These are phyloP conservation scores for Gari tellinella DNA, from an alignment of 2,888 invertebrate species.

Conservation along the genomic window DNA sequence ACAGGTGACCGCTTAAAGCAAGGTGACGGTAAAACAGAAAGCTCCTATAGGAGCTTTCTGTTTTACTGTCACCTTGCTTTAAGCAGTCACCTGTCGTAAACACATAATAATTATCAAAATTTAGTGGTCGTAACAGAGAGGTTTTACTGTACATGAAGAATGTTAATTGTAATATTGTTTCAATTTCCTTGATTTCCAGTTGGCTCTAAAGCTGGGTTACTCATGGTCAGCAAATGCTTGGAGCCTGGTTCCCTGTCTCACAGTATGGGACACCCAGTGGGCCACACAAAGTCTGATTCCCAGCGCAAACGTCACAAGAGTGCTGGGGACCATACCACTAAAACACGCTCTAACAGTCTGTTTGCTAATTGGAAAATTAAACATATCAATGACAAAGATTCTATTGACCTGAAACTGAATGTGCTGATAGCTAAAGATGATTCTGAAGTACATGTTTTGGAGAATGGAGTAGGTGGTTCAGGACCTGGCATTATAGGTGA, in stretches of 20 bases:
- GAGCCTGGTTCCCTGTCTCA: constrained; percentile 59
- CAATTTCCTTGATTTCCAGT: constrained; percentile 81
- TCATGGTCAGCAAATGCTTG: constrained; percentile 84
- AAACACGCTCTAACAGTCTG: constrained; percentile 74
- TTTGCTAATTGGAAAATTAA: constrained; percentile 70
- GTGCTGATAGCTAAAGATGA: constrained; percentile 59
- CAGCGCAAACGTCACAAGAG: constrained; percentile 81
- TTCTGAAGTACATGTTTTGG: constrained; percentile 42
- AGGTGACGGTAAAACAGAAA: no score
- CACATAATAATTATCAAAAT: no score
- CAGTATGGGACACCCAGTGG: constrained; percentile 54
- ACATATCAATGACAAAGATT: constrained; percentile 54
- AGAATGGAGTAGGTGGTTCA: constrained; percentile 39
- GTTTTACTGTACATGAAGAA: no score
- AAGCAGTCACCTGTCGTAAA: no score
- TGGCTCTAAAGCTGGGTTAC: constrained; percentile 86
- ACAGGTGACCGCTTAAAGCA: no score
- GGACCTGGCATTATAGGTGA: constrained; percentile 29
- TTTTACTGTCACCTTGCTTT: no score
- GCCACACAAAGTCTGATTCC: constrained; percentile 48
- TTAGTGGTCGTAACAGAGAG: no score
- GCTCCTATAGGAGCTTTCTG: no score
- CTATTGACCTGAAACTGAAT: constrained; percentile 55
- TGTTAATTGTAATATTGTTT: no score
- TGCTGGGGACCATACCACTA: constrained; percentile 69